These are phyloP conservation scores for Hyaena hyaena DNA, from an alignment of 2,113 vertebrate species.

Conservation along the genomic window DNA sequence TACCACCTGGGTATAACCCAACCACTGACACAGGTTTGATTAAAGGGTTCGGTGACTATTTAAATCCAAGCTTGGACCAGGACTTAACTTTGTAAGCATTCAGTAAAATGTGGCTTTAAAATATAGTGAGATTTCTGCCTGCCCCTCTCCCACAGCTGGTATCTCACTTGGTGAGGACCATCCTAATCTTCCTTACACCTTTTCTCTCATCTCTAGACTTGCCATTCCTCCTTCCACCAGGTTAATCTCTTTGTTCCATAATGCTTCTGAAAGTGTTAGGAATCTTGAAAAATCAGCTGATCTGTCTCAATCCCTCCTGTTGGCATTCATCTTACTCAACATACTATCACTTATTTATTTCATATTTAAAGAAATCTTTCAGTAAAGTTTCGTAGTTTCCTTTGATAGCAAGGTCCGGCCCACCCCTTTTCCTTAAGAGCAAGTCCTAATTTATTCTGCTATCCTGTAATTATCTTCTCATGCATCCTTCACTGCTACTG, in stretches of 20 bases:
- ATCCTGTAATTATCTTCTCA: neutral
- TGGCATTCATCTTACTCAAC: neutral
- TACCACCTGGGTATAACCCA: neutral
- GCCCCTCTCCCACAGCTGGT: neutral
- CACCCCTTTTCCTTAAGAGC: neutral
- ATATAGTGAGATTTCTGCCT: neutral
- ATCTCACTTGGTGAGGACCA: neutral
- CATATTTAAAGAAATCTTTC: slow-evolving; percentile 14
- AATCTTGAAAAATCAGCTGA: slow-evolving; percentile 20
- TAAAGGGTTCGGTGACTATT: slow-evolving; percentile 33
- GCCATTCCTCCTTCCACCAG: neutral
- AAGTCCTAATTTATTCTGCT: slow-evolving; percentile 26
- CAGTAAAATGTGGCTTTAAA: slow-evolving; percentile 40
- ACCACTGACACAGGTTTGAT: neutral
- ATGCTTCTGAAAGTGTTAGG: neutral
- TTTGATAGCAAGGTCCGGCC: neutral
- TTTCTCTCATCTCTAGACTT: neutral
- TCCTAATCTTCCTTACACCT: neutral
- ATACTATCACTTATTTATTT: slow-evolving; percentile 20
- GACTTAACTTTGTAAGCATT: slow-evolving; percentile 32
- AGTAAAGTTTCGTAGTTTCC: neutral
- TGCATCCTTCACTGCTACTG: neutral
- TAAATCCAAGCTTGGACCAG: slow-evolving; percentile 18
- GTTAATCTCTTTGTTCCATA: neutral
- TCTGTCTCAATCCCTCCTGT: neutral